Conservation (phyloP, 2,888 invertebrate genomes). For the Flexamia atlantica region DNA sequence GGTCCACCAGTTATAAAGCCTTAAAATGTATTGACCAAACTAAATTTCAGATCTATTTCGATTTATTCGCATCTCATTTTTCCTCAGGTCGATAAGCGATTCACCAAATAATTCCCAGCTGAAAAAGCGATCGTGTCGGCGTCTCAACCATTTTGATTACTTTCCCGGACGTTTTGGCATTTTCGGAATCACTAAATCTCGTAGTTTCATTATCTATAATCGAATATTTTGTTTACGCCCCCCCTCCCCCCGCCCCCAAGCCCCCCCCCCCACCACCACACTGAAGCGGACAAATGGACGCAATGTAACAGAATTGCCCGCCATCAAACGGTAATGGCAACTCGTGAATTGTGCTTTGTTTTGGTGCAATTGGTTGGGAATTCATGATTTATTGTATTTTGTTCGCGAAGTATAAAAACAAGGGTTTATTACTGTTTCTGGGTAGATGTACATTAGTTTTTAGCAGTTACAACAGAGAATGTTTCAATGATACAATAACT, state of each 20-base stretch:
- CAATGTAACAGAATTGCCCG: neutral
- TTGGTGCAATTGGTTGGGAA: neutral
- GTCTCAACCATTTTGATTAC: slow-evolving; percentile 35
- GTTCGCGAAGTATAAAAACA: no score
- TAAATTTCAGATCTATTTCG: no score
- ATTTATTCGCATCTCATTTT: neutral
- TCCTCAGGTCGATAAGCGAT: neutral
- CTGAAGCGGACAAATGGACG: neutral
- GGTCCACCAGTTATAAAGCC: no score
- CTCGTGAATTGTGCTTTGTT: neutral
- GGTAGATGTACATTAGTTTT: no score
- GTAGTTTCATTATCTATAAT: neutral
- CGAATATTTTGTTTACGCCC: neutral
- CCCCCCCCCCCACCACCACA: neutral
- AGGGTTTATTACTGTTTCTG: no score
- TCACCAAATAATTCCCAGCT: neutral
- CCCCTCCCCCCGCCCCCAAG: neutral
- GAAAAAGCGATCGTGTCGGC: neutral
- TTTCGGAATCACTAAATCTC: neutral
- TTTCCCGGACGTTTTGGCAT: neutral
- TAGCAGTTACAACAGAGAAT: no score
- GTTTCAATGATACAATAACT: no score
- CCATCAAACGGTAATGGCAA: neutral
- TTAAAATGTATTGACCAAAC: no score
- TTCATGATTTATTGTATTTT: no score